These are phyloP conservation scores for Danio aesculapii DNA, from an alignment of 2,797 vertebrate genomes.

Conservation along the genomic window DNA sequence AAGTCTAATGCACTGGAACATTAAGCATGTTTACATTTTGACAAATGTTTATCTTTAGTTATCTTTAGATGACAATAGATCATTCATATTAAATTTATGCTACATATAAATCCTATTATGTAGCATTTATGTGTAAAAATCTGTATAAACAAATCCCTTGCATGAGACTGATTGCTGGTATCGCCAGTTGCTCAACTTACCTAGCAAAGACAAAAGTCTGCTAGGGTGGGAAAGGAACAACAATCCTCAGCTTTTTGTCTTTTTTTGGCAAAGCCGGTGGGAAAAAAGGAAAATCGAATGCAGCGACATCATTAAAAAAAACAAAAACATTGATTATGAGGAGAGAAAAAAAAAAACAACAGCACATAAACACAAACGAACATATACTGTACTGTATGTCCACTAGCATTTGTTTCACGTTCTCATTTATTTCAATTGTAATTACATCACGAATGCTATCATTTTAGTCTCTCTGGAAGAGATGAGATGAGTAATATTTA, in stretches of 20 bases:
- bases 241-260: conserved; percentile 86
- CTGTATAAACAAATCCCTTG: conserved; percentile 20
- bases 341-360: conserved; percentile 47
- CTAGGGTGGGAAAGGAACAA: conserved; percentile 97
- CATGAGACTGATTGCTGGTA: conserved; percentile 75
- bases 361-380: conserved; percentile 69
- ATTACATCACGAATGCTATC: conserved; percentile 77
- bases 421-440: conserved; percentile 78
- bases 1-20: conserved; percentile 77
- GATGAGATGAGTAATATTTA: conserved; percentile 55
- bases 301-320: conserved; percentile 80
- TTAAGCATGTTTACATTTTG: conserved; percentile 5
- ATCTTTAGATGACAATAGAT: neutral
- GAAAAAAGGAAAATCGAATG: conserved; percentile 87
- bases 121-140: neutral
- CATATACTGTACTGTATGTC: conserved; percentile 64
- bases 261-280: conserved; percentile 91
- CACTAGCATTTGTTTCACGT: conserved; percentile 72
- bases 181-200: conserved; percentile 93
- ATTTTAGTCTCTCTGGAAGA: conserved; percentile 50
- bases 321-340: conserved; percentile 76
- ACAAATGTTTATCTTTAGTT: neutral
- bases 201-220: conserved; percentile 90
- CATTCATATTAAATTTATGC: neutral
- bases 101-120: neutral